Base-by-base conservation (phyloP, 2,797 vertebrate species). In the Tragelaphus oryx region DNA sequence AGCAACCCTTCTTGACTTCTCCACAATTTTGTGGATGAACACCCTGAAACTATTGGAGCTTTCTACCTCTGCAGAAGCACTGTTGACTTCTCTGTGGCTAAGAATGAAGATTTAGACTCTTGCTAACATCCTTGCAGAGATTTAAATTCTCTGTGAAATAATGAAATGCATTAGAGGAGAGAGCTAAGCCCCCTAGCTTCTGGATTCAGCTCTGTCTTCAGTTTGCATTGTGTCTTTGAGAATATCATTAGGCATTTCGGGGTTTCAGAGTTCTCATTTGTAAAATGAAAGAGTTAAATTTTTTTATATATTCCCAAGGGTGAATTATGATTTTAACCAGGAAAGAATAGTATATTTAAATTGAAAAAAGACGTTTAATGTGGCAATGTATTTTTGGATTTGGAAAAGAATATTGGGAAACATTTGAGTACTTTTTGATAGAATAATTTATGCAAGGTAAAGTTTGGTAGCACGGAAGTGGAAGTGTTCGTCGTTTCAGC, bases 321-420 rank as follows among this genome's bases (percentile, higher is more conserved):
- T 46, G 14, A 90, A 81, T 86, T 91, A 30, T n/a, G 44, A 37
- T 71, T 88, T 85, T 94, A 82, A 93, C n/a, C 60, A 84, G 20
- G 84, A 59, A 6, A 24, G 41, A 60, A 44, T 26, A n/a, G 57
- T n/a, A 59, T 4, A 5, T 71, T 91, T 93, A 71, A 85, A 50
- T 41, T 46, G 18, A 46, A 59, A 2, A 2, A 22, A 87, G 83
- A 80, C 26, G 10, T 22, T 79, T 55, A 37, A 91, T 52, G 14
- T 71, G 30, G 20, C 46, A 71, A 78, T 88, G 75, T 54, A 44
- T 33, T 78, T 95, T 90, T 54, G 83, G 57, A 48, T 89, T 50
- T 76, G 60, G 44, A 91, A 95, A 94, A 93, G 83, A 92, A 94
- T 9, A 65, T 33, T 41, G 57, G 50, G 76, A 83, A 78, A 84